Percentiles rank a stretch among this genome's conserved stretches.
Conservation (phyloP, 1,140 invertebrate species). For the Nixonia krombeini region DNA sequence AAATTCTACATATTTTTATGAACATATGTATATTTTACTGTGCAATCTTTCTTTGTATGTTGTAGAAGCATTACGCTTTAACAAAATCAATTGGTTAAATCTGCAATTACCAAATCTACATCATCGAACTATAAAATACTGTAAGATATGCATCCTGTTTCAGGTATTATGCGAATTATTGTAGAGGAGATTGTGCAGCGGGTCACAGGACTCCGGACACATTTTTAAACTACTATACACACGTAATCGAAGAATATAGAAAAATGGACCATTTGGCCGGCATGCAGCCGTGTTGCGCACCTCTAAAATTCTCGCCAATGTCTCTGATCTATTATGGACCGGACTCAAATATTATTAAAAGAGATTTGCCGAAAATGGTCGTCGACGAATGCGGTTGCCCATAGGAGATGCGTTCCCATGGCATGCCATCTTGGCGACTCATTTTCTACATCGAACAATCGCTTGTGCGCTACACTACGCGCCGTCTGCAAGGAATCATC, state of each 20-base stretch:
- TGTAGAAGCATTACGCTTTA: too few relatives aligned
- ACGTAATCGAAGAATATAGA: conserved; percentile 90
- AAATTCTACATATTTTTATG: too few relatives aligned
- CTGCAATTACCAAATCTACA: too few relatives aligned
- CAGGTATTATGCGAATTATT: conserved; percentile 94
- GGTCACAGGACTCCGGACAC: conserved; percentile 85
- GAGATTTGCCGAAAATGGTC: conserved; percentile 96
- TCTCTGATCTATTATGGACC: conserved; percentile 94
- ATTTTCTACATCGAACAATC: conserved; percentile 11
- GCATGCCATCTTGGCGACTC: background rate
- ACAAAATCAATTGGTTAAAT: too few relatives aligned
- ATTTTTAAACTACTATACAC: conserved; percentile 88
- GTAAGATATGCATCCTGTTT: conserved; percentile 15
- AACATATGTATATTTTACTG: too few relatives aligned
- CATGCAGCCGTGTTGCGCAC: conserved; percentile 93
- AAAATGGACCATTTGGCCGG: conserved; percentile 82
- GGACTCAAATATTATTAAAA: conserved; percentile 91
- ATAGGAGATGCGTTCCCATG: conserved; percentile 69
- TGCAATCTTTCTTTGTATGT: too few relatives aligned
- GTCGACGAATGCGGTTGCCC: conserved; percentile 96
- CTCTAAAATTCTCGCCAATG: conserved; percentile 91
- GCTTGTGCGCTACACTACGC: background rate
- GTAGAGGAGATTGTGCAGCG: conserved; percentile 85
- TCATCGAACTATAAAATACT: too few relatives aligned
- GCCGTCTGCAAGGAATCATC: conserved; percentile 2